A percentile compares a stretch with the other conserved stretches of the same genome.
phyloP scores from a whole-genome alignment of 2,888 invertebrate species.

The Abrostola tripartita region DNA sequence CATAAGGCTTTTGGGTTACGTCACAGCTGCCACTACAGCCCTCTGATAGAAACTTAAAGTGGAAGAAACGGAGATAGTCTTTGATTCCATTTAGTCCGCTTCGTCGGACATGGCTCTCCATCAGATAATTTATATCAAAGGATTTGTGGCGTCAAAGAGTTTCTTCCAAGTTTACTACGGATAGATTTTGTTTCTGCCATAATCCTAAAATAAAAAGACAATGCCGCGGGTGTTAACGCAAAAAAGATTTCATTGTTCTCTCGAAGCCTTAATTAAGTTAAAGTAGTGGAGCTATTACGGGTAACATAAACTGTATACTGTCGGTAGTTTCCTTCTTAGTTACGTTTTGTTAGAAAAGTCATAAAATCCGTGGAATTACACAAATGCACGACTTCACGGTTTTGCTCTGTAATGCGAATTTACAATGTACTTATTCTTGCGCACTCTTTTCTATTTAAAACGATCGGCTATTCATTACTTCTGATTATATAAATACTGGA shows the following conservation, averaged over 20 bases:
- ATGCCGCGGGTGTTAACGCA: slow-evolving; percentile 20
- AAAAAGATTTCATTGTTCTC: slow-evolving; percentile 35
- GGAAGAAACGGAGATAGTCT: slow-evolving; percentile 63
- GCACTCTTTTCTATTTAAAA: too few species aligned
- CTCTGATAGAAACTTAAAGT: slow-evolving; percentile 54
- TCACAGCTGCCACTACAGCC: slow-evolving; percentile 71
- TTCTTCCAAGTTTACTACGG: slow-evolving; percentile 25
- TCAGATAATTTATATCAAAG: slow-evolving; percentile 69
- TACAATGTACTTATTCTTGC: not conserved
- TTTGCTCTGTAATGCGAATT: not conserved
- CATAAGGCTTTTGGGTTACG: slow-evolving; percentile 75
- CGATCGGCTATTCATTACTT: too few species aligned
- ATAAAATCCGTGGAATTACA: slow-evolving; percentile 60
- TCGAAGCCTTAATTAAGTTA: slow-evolving; percentile 59
- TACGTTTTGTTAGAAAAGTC: slow-evolving; percentile 55
- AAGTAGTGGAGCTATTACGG: slow-evolving; percentile 54
- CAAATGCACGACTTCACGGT: not conserved
- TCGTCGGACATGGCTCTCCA: slow-evolving; percentile 56
- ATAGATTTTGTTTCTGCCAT: slow-evolving; percentile 22
- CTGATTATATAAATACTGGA: too few species aligned
- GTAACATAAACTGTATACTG: slow-evolving; percentile 62
- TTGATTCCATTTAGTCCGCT: slow-evolving; percentile 74
- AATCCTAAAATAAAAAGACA: slow-evolving; percentile 29
- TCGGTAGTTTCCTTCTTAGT: slow-evolving; percentile 56
- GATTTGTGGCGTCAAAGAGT: slow-evolving; percentile 53